Conservation (phyloP, 1,140 invertebrate species). For the Drosophila ercepeae region DNA sequence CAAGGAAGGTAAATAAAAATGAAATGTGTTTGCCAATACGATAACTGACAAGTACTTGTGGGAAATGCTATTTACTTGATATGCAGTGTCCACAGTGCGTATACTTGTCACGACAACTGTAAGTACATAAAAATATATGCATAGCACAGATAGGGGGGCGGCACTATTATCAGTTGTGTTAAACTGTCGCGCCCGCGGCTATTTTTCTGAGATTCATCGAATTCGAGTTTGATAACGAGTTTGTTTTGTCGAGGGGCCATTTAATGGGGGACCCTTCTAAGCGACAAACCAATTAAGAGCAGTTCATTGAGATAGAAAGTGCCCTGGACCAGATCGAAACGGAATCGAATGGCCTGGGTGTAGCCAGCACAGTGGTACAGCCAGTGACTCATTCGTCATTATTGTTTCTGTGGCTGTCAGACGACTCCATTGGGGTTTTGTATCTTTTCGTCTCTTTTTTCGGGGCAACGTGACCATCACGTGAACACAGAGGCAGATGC, state of each 20-base stretch:
- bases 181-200: background rate
- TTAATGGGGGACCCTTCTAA: constrained; percentile 15
- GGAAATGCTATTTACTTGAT: constrained; percentile 36
- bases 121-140: constrained; percentile 17
- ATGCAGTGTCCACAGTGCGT: background rate
- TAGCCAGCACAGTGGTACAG: constrained; percentile 34
- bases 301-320: constrained; percentile 68
- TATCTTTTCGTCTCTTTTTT: constrained; percentile 11
- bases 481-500: constrained; percentile 34
- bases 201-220: constrained; percentile 13
- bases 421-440: background rate
- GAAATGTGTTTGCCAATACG: constrained; percentile 43
- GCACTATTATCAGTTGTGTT: constrained; percentile 24
- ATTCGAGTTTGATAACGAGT: background rate
- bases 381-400: constrained; percentile 35
- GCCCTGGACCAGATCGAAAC: constrained; percentile 12
- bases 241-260: constrained; percentile 13
- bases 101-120: constrained; percentile 13
- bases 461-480: constrained; percentile 69
- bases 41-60: constrained; percentile 36
- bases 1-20: constrained; percentile 12
- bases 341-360: too few relatives aligned
- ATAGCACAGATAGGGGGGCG: constrained; percentile 20
- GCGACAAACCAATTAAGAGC: constrained; percentile 21
- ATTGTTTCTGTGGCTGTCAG: background rate